Base-by-base conservation (phyloP, 2,888 invertebrate genomes). In the Elegia similella region DNA sequence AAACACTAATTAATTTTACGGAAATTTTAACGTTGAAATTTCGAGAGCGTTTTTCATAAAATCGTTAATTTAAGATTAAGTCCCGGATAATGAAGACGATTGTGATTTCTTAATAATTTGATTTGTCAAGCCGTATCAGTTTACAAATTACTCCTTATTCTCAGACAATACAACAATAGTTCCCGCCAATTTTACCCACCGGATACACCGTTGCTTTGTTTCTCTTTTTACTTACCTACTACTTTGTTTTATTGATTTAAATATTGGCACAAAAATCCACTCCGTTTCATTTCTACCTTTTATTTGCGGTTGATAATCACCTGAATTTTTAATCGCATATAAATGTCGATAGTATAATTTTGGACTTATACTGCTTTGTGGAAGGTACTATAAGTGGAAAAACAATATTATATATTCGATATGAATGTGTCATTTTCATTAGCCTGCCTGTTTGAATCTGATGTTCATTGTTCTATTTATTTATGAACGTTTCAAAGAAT, bases 121-220 rank as follows among this genome's bases (percentile, higher is more conserved):
- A 77, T 81, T 76, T 77, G 72, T 78, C 74, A 73, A 73, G 70
- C 58, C 54, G 67, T 71, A 69, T 73, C 73, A 69, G 69, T 68
- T 72, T 76, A 82, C 71, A 76, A 77, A 78, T 78, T 69, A 65
- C 70, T 62, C 65, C 65, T 64, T 65, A 69, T 69, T 67, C 65
- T 60, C 57, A 55, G 67, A 82, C 78, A 76, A 77, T 76, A 68
- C 67, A 73, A 72, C 76, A 77, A 80, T 78, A 72, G 76, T 72
- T 76, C 64, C 70, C 66, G 65, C 69, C 70, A 67, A 67, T 50
- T 58, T 54, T 43, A 34, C 43, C 60, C 65, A 68, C 72, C 73
- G 78, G 79, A 78, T 73, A 68, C 68, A 64, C 66, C 57, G 57
- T 62, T 58, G 71, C 74, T 78, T 75, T 76, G 75, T 76, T 72